Base-by-base conservation (phyloP, 1,140 invertebrate genomes). In the Cardiocondyla obscurior region DNA sequence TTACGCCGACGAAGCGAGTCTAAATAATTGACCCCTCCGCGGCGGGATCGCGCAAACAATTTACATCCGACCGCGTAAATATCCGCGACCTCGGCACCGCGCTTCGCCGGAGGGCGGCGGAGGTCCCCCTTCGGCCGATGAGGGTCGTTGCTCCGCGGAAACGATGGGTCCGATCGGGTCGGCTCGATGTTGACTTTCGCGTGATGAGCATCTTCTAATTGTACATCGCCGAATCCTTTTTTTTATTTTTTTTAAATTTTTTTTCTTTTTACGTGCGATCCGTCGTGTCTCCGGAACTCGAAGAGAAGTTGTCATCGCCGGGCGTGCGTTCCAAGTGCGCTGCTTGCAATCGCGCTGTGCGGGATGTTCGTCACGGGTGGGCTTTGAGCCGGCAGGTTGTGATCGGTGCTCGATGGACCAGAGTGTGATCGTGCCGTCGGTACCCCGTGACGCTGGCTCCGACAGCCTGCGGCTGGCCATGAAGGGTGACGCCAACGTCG, bases 401-500 rank as follows among this genome's bases (percentile, higher is more conserved):
- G 8, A 39, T 16, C n/a, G 6, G 36, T 36, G 44, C 16, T 58
- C 64, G 28, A 88, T 88, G 86, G 83, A 88, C 42, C 86, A 87
- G 46, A 85, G 62, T 14, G 86, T 88, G 72, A 88, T 88, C 28
- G 85, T 88, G 42, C 76, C 86, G 49, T 88, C 85, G 73, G 46
- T 36, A 4, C 39, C 55, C 16, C 81, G 83, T 8, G 58, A 73
- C 12, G n/a, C 12, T 25, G 33, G 30, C 28, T 46, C 1, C 51
- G 85, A 88, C 10, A 85, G 7, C 39, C 2, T 76, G 30, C 74
- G 82, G 16, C 7, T 86, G 55, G 44, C 39, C 12, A 92, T 91
- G 91, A 92, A 91, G 82, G 91, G 91, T 89, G 90, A 91, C 12
- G 65, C 85, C 1, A 90, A 92, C 0, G 30, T 77, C 3, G n/a